Evolutionary conservation across 2,113 vertebrate species (phyloP).

Genomic region (Australoheros scitulus): DNA sequence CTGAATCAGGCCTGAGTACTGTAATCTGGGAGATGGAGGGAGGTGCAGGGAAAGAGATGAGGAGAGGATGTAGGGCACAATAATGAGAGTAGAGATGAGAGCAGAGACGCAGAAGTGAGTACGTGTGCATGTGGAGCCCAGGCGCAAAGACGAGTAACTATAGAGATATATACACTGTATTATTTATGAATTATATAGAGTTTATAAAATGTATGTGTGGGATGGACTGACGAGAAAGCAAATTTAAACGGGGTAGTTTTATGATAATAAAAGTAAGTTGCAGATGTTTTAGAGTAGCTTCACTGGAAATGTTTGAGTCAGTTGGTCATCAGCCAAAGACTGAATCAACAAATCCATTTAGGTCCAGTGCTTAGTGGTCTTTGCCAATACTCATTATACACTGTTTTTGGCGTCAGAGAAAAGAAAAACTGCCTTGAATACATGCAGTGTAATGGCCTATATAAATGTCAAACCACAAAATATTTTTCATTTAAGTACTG

Average conservation of each 20-base stretch:
- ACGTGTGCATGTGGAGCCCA: neutral
- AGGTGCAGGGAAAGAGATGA: conserved; percentile 14
- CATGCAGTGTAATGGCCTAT: neutral
- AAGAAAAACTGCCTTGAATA: conserved; percentile 16
- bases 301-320: conserved; percentile 6
- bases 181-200: neutral
- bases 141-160: neutral
- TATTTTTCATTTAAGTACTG: neutral
- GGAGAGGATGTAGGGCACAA: conserved; percentile 40
- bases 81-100: conserved; percentile 38
- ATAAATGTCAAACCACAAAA: conserved; percentile 5
- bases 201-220: neutral
- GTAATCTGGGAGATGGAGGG: conserved; percentile 32
- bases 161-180: neutral
- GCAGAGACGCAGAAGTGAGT: neutral
- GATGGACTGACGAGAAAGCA: neutral
- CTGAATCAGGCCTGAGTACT: conserved; percentile 34
- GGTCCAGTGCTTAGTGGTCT: conserved; percentile 11
- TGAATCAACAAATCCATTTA: conserved; percentile 32
- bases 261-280: neutral
- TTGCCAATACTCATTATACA: conserved; percentile 29
- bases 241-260: neutral
- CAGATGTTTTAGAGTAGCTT: conserved; percentile 12
- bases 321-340: conserved; percentile 37
- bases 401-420: conserved; percentile 9